Percentiles rank a stretch among this genome's conserved stretches.
Evolutionary conservation across 2,113 vertebrate genomes (phyloP).

Genomic region (Menidia beryllina): DNA sequence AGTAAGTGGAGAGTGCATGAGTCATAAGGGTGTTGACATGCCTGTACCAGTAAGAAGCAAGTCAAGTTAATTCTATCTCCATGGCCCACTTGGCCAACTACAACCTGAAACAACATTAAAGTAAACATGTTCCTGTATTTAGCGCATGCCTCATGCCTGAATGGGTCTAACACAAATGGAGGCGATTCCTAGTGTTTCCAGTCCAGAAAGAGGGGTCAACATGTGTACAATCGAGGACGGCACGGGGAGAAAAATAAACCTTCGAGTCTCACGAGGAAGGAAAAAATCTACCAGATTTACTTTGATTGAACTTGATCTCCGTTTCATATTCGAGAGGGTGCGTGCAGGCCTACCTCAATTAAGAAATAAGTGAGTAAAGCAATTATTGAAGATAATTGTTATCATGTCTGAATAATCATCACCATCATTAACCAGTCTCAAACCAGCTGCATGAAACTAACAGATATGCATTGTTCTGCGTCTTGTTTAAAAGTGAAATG

Average conservation of each 20-base stretch:
- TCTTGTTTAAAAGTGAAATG: no score
- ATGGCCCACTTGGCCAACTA: not conserved
- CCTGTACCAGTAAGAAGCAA: slow-evolving; percentile 10
- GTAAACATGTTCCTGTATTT: not conserved
- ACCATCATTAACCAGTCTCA: not conserved
- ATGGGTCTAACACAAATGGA: no score
- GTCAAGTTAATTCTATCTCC: slow-evolving; percentile 2
- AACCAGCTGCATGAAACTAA: no score
- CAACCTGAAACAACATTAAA: no score
- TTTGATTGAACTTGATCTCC: not conserved
- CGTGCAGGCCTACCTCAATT: no score
- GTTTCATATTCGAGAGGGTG: not conserved
- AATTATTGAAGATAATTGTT: not conserved
- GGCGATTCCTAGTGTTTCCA: no score
- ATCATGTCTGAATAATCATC: no score
- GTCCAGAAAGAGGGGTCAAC: no score
- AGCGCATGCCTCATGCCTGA: no score
- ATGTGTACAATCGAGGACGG: no score
- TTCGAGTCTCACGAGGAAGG: not conserved
- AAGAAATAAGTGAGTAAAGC: not conserved
- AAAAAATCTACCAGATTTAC: not conserved
- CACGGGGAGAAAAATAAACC: no score
- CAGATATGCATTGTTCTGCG: no score
- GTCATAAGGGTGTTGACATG: slow-evolving; percentile 7
- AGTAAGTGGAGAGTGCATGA: slow-evolving; percentile 13